phyloP scores from a whole-genome alignment of 2,113 vertebrate genomes.

The Colossoma macropomum region DNA sequence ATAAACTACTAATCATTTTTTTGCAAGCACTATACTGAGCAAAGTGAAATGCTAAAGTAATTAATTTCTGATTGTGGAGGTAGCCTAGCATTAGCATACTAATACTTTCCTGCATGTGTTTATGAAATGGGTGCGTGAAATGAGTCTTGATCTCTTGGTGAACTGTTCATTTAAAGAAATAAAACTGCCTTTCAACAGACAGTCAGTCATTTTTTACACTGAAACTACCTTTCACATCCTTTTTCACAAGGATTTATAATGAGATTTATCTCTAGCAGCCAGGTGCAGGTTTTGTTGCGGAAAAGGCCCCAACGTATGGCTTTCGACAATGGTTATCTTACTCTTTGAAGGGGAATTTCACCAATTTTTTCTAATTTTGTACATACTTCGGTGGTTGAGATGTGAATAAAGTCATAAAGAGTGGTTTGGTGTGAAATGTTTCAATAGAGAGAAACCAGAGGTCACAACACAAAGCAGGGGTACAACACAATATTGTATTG shows the following conservation, averaged over 20 bases:
- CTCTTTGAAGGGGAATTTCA: conserved; percentile 8
- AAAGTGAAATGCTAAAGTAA: conserved; percentile 43
- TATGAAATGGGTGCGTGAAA: conserved; percentile 8
- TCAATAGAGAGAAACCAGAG: too few relatives aligned
- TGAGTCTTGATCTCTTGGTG: conserved; percentile 7
- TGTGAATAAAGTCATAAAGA: too few relatives aligned
- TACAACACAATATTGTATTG: too few relatives aligned
- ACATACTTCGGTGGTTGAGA: too few relatives aligned
- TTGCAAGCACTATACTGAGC: conserved; percentile 44
- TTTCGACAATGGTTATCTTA: conserved; percentile 43
- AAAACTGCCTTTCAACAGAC: conserved; percentile 53
- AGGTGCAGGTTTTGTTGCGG: conserved; percentile 26
- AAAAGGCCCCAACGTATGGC: conserved; percentile 51
- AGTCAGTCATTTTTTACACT: neutral
- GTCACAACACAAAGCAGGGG: too few relatives aligned
- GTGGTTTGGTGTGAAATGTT: too few relatives aligned
- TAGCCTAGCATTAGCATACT: conserved; percentile 9
- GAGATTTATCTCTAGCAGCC: conserved; percentile 14
- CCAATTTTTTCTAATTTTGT: too few relatives aligned
- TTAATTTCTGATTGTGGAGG: conserved; percentile 16
- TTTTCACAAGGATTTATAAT: conserved; percentile 7
- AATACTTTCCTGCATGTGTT: conserved; percentile 1
- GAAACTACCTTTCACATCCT: neutral
- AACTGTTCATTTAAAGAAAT: conserved; percentile 18
- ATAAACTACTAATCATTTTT: conserved; percentile 32